Conservation (phyloP, 2,888 invertebrate species). For the Falcaria lacertinaria region DNA sequence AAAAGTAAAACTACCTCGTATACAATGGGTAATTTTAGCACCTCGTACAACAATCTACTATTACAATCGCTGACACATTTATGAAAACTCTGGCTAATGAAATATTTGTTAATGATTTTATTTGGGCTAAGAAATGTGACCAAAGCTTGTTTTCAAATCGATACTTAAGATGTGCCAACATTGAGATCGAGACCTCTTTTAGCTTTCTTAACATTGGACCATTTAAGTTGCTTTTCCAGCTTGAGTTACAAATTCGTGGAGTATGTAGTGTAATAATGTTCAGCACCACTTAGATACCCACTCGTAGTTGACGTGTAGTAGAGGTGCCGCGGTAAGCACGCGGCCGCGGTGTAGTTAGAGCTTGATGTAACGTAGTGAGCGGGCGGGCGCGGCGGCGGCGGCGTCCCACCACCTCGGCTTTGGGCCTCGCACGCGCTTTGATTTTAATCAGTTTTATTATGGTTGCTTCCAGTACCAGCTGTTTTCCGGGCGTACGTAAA, state of each 20-base stretch:
- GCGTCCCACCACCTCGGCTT: constrained; percentile 25
- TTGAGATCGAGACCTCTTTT: constrained; percentile 12
- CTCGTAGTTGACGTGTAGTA: neutral
- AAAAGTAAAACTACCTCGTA: no score
- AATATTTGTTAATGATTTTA: no score
- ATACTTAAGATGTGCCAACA: neutral
- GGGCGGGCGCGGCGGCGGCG: constrained; percentile 43
- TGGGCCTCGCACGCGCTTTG: constrained; percentile 39
- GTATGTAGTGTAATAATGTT: constrained; percentile 18
- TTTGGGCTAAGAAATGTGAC: constrained; percentile 9
- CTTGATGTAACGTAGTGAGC: constrained; percentile 37
- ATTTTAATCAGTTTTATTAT: constrained; percentile 61
- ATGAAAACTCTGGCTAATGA: no score
- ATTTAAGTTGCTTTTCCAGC: constrained; percentile 30
- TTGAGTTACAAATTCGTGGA: constrained; percentile 19
- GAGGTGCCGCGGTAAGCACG: neutral
- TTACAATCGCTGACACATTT: no score
- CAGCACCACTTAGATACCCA: constrained; percentile 12
- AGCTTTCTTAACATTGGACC: constrained; percentile 13
- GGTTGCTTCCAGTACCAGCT: constrained; percentile 83
- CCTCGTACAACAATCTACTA: no score
- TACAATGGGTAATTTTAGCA: no score
- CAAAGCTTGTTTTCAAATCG: constrained; percentile 6
- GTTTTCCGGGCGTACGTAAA: constrained; percentile 83
- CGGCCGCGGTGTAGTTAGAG: constrained; percentile 30